phyloP scores from a whole-genome alignment of 2,888 invertebrate genomes.

The Eupeodes latifasciatus region DNA sequence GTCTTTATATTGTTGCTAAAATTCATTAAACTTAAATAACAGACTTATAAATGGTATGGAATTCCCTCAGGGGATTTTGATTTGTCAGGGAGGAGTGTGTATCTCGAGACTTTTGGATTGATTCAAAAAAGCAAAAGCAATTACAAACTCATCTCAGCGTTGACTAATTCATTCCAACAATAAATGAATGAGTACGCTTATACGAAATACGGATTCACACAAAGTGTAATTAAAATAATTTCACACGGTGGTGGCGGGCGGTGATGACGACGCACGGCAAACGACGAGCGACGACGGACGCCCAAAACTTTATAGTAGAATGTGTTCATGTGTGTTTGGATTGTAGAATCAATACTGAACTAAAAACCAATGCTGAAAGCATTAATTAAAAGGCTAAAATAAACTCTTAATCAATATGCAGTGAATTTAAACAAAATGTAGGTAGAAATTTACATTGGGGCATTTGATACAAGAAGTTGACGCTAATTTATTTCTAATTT shows the following conservation, averaged over 20 bases:
- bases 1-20: constrained; percentile 7
- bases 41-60: constrained; percentile 1
- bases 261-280: not conserved
- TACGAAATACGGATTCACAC: not conserved
- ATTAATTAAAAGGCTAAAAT: constrained; percentile 48
- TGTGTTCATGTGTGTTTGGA: not conserved
- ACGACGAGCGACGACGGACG: not conserved
- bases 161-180: constrained; percentile 44
- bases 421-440: constrained; percentile 14
- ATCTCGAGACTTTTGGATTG: constrained; percentile 42
- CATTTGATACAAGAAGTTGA: too few relatives aligned
- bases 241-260: not conserved
- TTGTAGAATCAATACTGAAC: not conserved
- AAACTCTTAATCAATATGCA: constrained; percentile 37
- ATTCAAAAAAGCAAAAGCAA: constrained; percentile 36
- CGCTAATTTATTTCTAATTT: too few relatives aligned
- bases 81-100: constrained; percentile 6
- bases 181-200: constrained; percentile 37
- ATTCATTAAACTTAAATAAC: constrained; percentile 19
- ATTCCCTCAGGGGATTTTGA: constrained; percentile 28
- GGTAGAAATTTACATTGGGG: not conserved
- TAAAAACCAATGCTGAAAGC: constrained; percentile 19
- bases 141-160: constrained; percentile 51
- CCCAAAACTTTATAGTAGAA: not conserved
- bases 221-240: constrained; percentile 63